These are phyloP conservation scores for Apodemia mormo DNA, from an alignment of 2,888 invertebrate genomes.

Conservation along the genomic window DNA sequence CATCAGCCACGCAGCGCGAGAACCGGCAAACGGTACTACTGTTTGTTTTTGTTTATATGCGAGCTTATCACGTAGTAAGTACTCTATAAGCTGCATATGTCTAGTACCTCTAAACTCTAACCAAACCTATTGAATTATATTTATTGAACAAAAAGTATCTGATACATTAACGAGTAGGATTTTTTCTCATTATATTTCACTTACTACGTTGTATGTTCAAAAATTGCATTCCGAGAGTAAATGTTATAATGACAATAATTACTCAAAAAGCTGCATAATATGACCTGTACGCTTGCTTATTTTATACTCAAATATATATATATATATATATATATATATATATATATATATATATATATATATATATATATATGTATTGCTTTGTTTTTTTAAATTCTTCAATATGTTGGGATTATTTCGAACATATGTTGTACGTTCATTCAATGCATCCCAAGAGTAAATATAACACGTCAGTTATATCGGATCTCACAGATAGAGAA, in stretches of 20 bases:
- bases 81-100: conserved; percentile 23
- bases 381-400: too few species aligned
- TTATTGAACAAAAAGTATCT: not conserved
- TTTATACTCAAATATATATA: too few species aligned
- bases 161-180: too few species aligned
- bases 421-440: conserved; percentile 30
- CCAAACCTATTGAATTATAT: not conserved
- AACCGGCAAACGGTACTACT: conserved; percentile 56
- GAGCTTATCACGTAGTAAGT: conserved; percentile 51
- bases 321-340: too few species aligned
- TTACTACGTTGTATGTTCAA: conserved; percentile 33
- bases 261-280: too few species aligned
- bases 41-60: conserved; percentile 53
- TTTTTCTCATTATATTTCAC: too few species aligned
- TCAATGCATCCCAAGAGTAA: conserved; percentile 22
- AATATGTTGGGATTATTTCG: too few species aligned
- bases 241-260: not conserved
- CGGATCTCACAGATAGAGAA: conserved; percentile 18
- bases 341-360: too few species aligned
- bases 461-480: conserved; percentile 22
- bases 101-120: not conserved
- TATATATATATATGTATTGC: too few species aligned
- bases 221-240: conserved; percentile 17
- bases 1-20: conserved; percentile 41
- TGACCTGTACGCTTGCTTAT: too few species aligned